Evolutionary conservation across 2,797 vertebrate species (phyloP).

Genomic region (Heterohyrax brucei): DNA sequence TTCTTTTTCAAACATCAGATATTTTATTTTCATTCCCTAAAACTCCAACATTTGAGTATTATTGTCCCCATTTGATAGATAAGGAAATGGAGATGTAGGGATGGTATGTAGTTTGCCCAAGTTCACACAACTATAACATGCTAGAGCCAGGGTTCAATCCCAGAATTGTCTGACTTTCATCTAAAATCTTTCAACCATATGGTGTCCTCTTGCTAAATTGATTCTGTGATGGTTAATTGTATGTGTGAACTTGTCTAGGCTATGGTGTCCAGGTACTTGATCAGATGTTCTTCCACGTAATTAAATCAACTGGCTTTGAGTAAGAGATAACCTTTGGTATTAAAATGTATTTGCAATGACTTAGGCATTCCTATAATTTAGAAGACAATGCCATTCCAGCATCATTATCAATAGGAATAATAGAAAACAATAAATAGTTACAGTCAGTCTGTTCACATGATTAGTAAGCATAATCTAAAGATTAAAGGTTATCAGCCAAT

Average conservation of each 20-base stretch:
- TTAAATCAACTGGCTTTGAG: too few relatives aligned
- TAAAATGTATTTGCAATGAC: not conserved
- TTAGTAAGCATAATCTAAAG: not conserved
- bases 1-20: not conserved
- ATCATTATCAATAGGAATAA: not conserved
- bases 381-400: not conserved
- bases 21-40: not conserved
- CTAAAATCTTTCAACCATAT: not conserved
- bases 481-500: not conserved
- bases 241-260: too few relatives aligned
- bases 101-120: not conserved
- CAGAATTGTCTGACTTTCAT: not conserved
- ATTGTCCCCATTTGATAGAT: not conserved
- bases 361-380: conserved; percentile 42
- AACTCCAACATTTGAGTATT: not conserved
- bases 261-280: too few relatives aligned
- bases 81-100: not conserved
- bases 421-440: not conserved
- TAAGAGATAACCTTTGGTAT: not conserved
- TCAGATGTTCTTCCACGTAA: too few relatives aligned
- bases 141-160: not conserved
- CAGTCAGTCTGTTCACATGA: not conserved
- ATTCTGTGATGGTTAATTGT: too few relatives aligned
- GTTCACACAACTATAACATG: not conserved
- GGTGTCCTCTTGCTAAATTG: too few relatives aligned